Evolutionary conservation across 2,797 vertebrate genomes (phyloP), one percentile per base, ranked within the genome.

Genomic region (Danio aesculapii): DNA sequence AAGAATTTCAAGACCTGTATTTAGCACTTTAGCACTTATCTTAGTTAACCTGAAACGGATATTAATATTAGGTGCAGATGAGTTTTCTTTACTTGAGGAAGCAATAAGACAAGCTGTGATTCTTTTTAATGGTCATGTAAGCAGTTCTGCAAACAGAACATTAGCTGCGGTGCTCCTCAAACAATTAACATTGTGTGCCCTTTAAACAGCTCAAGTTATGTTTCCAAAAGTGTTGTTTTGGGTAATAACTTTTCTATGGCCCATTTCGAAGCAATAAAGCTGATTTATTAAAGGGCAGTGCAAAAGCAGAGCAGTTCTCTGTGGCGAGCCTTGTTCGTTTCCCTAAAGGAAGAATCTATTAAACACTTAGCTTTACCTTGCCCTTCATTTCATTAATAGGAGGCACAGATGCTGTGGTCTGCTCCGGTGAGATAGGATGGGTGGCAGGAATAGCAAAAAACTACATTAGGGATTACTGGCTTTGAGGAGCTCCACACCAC

Each of bases 301-400:
- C 17, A 14, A 66, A 67, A 62, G 21, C 47, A 49, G 39, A 55
- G 16, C 49, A 41, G 55, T 83, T 62, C 44, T 59, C 58, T 58
- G 30, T 69, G 39, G 50, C 73, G 47, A 61, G 17, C 46, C 55
- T 19, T 69, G 21, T 68, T 16, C 6, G 16, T 71, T 62, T 84
- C 66, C 50, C 78, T 69, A 64, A 75, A 78, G 58, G 43, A 49
- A 72, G 39, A 78, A 73, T 81, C 75, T 78, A 71, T 83, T 83
- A 81, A 84, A 62, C 59, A 79, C 76, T 79, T 70, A 50, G 30
- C 71, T 75, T 46, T 72, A 66, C 61, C 55, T 80, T 57, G 50
- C 73, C 73, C 79, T 82, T 83, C 81, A 80, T 85, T 85, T 77
- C 67, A 62, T 50, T 80, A 80, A 76, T 63, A 80, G 75, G 62